Conservation (phyloP, 2,113 vertebrate species). For the Notothenia coriiceps region DNA sequence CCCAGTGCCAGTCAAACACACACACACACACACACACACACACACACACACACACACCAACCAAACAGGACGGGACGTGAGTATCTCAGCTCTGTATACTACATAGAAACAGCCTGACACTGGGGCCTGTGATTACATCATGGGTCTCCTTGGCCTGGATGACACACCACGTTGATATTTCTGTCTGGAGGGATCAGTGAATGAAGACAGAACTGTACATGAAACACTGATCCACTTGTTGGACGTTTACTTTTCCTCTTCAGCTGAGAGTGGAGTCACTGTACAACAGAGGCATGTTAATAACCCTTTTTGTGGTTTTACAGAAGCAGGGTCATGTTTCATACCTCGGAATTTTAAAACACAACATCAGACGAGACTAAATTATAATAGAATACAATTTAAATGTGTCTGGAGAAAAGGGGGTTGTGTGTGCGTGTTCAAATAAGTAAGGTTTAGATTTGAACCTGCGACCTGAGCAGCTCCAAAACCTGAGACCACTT, state of each 20-base stretch:
- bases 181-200: conserved; percentile 71
- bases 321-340: conserved; percentile 34
- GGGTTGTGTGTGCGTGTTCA: not conserved
- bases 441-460: conserved; percentile 38
- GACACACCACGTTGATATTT: conserved; percentile 81
- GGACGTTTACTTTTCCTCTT: conserved; percentile 64
- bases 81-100: conserved; percentile 79
- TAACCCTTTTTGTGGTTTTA: conserved; percentile 29
- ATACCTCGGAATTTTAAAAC: conserved; percentile 17
- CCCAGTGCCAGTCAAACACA: conserved; percentile 78
- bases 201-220: conserved; percentile 70
- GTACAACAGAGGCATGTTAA: conserved; percentile 48
- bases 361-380: conserved; percentile 1
- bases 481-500: conserved; percentile 64
- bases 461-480: conserved; percentile 37
- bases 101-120: conserved; percentile 81
- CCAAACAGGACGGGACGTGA: conserved; percentile 21
- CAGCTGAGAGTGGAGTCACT: conserved; percentile 51
- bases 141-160: conserved; percentile 70
- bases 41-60: conserved; percentile 46
- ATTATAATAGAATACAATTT: not conserved
- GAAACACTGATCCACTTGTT: conserved; percentile 66
- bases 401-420: not conserved
- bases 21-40: not conserved
- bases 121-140: conserved; percentile 76